Evolutionary conservation across 2,113 vertebrate species (phyloP).

Genomic region (Sarotherodon lohbergeri): DNA sequence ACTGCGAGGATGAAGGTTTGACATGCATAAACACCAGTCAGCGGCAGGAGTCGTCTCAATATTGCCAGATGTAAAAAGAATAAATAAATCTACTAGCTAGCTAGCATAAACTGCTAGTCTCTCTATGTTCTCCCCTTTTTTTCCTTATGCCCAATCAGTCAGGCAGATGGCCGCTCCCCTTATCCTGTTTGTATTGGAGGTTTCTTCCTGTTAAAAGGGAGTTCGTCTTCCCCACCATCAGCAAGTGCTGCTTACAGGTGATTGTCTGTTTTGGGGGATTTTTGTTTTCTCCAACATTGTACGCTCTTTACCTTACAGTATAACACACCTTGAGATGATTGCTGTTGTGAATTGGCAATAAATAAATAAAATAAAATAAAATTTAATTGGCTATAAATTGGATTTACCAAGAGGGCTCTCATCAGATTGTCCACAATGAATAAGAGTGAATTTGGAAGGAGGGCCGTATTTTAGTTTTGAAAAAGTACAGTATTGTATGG

Average conservation of each 20-base stretch:
- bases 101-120: neutral
- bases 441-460: neutral
- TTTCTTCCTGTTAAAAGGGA: neutral
- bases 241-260: neutral
- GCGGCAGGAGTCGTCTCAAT: neutral
- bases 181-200: neutral
- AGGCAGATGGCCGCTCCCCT: neutral
- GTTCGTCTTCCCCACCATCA: neutral
- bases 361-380: neutral
- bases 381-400: neutral
- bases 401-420: neutral
- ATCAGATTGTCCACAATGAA: neutral
- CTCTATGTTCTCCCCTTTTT: neutral
- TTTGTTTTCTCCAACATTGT: neutral
- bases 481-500: neutral
- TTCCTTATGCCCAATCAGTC: neutral
- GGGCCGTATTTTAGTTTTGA: neutral
- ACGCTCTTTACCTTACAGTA: neutral
- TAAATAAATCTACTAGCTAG: neutral
- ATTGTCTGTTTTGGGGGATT: neutral
- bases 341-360: neutral
- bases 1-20: neutral
- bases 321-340: neutral
- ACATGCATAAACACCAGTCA: neutral
- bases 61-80: neutral